phyloP scores from a whole-genome alignment of 2,888 invertebrate genomes.

The Pedicia rivosa region DNA sequence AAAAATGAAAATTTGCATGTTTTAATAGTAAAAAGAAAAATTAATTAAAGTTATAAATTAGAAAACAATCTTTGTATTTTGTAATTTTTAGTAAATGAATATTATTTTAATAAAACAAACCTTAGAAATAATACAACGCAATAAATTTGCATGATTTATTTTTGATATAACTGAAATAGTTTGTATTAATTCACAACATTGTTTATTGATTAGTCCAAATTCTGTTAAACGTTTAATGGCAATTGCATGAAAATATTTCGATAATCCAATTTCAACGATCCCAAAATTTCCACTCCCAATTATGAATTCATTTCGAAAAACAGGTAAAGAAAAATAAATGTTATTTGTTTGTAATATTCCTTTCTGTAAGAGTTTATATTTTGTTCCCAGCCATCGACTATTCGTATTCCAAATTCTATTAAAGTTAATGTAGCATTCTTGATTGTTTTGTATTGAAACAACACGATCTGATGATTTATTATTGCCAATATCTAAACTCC shows the following conservation, averaged over 20 bases:
- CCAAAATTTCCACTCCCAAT: conserved; percentile 22
- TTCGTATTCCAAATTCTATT: conserved; percentile 6
- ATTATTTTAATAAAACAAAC: background rate
- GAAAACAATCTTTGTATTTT: no score
- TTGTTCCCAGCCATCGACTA: conserved; percentile 7
- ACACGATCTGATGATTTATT: no score
- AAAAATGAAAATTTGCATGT: no score
- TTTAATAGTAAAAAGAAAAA: no score
- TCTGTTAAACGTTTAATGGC: conserved; percentile 17
- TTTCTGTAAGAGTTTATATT: conserved; percentile 8
- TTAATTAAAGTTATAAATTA: no score
- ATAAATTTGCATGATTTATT: conserved; percentile 7
- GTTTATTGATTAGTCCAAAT: conserved; percentile 3
- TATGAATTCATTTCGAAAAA: conserved; percentile 8
- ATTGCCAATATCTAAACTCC: no score
- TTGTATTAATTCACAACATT: conserved; percentile 13
- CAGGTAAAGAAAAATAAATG: conserved; percentile 8
- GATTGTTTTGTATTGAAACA: conserved; percentile 1
- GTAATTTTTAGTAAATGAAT: conserved; percentile 10
- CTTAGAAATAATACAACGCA: conserved; percentile 5
- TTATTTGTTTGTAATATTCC: conserved; percentile 7
- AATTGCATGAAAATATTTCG: conserved; percentile 18
- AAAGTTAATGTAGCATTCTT: conserved; percentile 7
- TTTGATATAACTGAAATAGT: conserved; percentile 7
- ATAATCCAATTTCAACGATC: conserved; percentile 25